A percentile compares a stretch with the other conserved stretches of the same genome.
Evolutionary conservation across 2,888 invertebrate genomes (phyloP).

Genomic region (Macaria liturata): DNA sequence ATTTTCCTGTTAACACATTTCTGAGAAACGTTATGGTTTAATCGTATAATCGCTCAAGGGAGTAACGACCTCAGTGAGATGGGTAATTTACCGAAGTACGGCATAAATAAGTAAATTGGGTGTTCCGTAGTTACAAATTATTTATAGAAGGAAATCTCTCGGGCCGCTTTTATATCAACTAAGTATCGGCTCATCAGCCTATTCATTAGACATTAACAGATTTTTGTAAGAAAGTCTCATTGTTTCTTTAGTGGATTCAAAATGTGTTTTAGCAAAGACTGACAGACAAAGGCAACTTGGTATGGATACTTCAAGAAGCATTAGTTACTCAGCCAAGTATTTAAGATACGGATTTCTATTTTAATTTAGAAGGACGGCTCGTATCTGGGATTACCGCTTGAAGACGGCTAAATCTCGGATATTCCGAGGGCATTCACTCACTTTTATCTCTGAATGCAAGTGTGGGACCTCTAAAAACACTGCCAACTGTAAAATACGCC

Average conservation of each 20-base stretch:
- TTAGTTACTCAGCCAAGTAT: too few relatives aligned
- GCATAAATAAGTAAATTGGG: slow-evolving; percentile 13
- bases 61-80: slow-evolving; percentile 6
- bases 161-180: slow-evolving; percentile 5
- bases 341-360: slow-evolving; percentile 24
- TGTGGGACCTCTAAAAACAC: slow-evolving; percentile 14
- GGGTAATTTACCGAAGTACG: slow-evolving; percentile 11
- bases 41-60: slow-evolving; percentile 3
- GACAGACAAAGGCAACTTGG: too few relatives aligned
- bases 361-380: slow-evolving; percentile 27
- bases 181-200: slow-evolving; percentile 5
- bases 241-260: too few relatives aligned
- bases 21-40: not conserved
- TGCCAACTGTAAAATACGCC: slow-evolving; percentile 5
- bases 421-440: slow-evolving; percentile 32
- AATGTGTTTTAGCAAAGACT: too few relatives aligned
- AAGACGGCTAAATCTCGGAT: slow-evolving; percentile 32
- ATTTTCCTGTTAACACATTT: not conserved
- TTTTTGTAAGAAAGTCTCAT: not conserved
- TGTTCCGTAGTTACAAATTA: slow-evolving; percentile 13
- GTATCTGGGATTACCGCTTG: slow-evolving; percentile 32
- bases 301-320: too few relatives aligned
- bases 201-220: too few relatives aligned
- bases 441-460: slow-evolving; percentile 28
- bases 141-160: slow-evolving; percentile 12